phyloP scores from a whole-genome alignment of 2,888 invertebrate genomes.

The Plusia festucae region DNA sequence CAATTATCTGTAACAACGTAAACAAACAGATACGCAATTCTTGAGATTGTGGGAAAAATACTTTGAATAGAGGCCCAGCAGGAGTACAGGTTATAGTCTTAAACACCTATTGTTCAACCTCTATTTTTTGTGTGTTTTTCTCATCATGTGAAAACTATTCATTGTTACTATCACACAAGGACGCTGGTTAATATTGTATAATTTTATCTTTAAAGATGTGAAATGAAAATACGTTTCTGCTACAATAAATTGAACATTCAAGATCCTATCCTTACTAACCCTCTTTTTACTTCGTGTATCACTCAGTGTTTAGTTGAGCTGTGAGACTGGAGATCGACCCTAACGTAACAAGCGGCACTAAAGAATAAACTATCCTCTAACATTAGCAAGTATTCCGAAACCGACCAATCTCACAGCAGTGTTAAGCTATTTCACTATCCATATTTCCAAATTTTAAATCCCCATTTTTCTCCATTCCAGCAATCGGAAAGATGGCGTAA shows the following conservation, averaged over 20 bases:
- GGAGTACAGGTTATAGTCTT: constrained; percentile 4
- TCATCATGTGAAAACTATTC: constrained; percentile 17
- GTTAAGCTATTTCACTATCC: neutral
- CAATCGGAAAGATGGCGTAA: constrained; percentile 97
- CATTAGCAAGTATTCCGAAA: too few relatives aligned
- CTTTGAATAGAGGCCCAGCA: constrained; percentile 27
- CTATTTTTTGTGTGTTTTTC: constrained; percentile 11
- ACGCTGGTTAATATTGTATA: neutral
- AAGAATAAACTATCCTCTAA: too few relatives aligned
- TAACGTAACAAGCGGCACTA: too few relatives aligned
- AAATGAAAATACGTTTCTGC: neutral
- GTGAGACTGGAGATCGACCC: too few relatives aligned
- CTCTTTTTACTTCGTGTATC: too few relatives aligned
- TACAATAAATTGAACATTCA: neutral
- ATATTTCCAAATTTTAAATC: neutral
- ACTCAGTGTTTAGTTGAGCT: too few relatives aligned
- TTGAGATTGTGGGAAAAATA: constrained; percentile 48
- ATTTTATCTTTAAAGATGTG: neutral
- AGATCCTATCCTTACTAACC: too few relatives aligned
- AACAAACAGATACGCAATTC: constrained; percentile 33
- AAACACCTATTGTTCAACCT: constrained; percentile 30
- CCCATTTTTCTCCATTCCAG: constrained; percentile 87
- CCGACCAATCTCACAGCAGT: neutral
- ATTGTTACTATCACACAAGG: neutral
- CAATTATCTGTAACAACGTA: constrained; percentile 42